These are phyloP conservation scores for Bombylius major DNA, from an alignment of 2,888 invertebrate species.

Conservation along the genomic window DNA sequence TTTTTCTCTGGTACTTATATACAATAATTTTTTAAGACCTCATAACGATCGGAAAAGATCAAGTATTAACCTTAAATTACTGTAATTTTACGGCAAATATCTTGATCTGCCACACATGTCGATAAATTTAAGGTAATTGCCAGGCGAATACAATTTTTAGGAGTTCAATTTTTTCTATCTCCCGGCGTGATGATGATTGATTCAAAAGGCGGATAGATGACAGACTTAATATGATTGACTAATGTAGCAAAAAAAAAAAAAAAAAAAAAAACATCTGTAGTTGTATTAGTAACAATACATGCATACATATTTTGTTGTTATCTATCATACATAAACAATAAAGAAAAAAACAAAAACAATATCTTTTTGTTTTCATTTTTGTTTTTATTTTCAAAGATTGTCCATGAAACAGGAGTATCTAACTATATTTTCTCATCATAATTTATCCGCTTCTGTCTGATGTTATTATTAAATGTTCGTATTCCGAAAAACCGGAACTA, in stretches of 20 bases:
- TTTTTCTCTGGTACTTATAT: no score
- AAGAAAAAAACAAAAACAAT: no score
- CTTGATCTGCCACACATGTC: constrained; percentile 14
- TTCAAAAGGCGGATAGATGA: not conserved
- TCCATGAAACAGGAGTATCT: no score
- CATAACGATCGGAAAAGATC: constrained; percentile 13
- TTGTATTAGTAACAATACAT: no score
- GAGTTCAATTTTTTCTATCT: not conserved
- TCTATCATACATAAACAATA: no score
- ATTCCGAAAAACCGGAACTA: constrained; percentile 1
- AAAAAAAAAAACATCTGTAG: not conserved
- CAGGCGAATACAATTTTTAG: not conserved
- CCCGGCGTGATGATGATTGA: constrained; percentile 3
- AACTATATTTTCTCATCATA: not conserved
- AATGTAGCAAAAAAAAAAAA: not conserved
- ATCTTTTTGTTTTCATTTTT: no score
- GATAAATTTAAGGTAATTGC: constrained; percentile 9
- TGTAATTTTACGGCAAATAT: constrained; percentile 12
- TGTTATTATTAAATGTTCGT: not conserved
- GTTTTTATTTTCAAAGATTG: no score
- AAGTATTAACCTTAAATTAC: constrained; percentile 11
- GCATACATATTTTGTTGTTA: no score
- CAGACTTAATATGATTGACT: not conserved
- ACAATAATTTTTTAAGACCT: constrained; percentile 3
- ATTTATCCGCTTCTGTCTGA: not conserved